A percentile compares a stretch with the other conserved stretches of the same genome.
phyloP scores from a whole-genome alignment of 1,140 invertebrate genomes.

The Plectrocnemia conspersa region DNA sequence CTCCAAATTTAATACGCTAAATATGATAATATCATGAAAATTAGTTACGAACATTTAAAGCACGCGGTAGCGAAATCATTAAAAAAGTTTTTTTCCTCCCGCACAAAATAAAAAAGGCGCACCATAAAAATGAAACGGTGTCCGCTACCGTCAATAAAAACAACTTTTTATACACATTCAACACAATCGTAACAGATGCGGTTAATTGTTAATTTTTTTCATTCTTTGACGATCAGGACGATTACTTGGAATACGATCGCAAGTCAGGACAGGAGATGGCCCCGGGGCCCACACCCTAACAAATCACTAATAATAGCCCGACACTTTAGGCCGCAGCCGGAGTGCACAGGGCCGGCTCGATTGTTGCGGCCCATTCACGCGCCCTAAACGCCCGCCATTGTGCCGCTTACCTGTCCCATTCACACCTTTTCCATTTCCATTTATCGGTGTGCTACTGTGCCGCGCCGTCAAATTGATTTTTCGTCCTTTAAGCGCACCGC shows the following conservation, averaged over 20 bases:
- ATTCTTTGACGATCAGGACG: not conserved
- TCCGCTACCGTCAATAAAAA: constrained; percentile 3
- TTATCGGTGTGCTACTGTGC: constrained; percentile 30
- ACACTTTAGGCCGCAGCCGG: constrained; percentile 8
- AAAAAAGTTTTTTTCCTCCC: not conserved
- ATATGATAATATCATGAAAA: no score
- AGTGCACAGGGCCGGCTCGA: not conserved
- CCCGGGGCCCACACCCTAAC: constrained; percentile 20
- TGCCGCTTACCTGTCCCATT: constrained; percentile 13
- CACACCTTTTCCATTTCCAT: constrained; percentile 22
- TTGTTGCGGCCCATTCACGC: constrained; percentile 7
- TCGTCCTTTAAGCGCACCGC: constrained; percentile 5
- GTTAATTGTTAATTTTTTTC: constrained; percentile 7
- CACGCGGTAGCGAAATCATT: not conserved
- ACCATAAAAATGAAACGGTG: not conserved
- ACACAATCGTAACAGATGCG: constrained; percentile 1
- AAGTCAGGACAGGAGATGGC: constrained; percentile 5
- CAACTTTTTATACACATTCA: not conserved
- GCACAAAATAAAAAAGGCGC: not conserved
- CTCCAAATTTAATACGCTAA: no score
- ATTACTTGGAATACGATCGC: constrained; percentile 6
- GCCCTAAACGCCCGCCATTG: constrained; percentile 14
- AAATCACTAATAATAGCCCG: constrained; percentile 31
- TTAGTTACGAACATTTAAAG: no score
- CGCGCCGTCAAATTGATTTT: constrained; percentile 25